Conservation (phyloP, 1,140 invertebrate genomes). For the Temnothorax longispinosus region DNA sequence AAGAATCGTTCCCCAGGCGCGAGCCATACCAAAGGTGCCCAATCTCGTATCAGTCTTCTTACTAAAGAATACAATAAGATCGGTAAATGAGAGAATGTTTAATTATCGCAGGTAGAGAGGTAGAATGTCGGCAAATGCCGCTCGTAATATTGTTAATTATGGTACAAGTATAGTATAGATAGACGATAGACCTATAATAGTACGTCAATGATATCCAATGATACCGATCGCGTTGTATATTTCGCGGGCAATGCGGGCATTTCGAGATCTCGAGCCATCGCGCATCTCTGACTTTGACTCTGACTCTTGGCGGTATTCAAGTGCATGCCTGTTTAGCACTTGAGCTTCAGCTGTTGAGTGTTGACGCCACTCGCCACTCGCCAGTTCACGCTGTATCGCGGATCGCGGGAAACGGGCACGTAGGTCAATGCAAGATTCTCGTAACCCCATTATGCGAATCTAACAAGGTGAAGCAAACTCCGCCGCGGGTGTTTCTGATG, state of each 20-base stretch:
- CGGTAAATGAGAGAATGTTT: background rate
- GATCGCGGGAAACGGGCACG: background rate
- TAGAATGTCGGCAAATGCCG: no score
- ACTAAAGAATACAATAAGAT: slow-evolving; percentile 77
- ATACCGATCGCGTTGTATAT: no score
- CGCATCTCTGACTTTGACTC: no score
- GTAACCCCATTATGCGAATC: slow-evolving; percentile 43
- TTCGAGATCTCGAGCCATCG: no score
- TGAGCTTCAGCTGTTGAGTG: no score
- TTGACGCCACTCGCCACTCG: no score
- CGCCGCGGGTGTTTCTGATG: background rate
- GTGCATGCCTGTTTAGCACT: background rate
- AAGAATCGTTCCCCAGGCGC: slow-evolving; percentile 88
- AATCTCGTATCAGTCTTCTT: slow-evolving; percentile 85
- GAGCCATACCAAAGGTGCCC: slow-evolving; percentile 89
- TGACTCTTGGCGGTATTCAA: background rate
- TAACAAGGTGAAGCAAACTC: slow-evolving; percentile 7
- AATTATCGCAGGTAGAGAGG: no score
- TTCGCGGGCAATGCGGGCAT: no score
- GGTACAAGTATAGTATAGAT: no score
- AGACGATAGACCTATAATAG: no score
- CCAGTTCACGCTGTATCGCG: background rate
- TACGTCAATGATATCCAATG: no score
- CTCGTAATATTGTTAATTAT: no score
- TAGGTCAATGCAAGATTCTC: slow-evolving; percentile 15